Percentiles rank a stretch among this genome's conserved stretches.
These are phyloP conservation scores for Candidula unifasciata DNA, from an alignment of 2,888 invertebrate genomes.

Conservation along the genomic window DNA sequence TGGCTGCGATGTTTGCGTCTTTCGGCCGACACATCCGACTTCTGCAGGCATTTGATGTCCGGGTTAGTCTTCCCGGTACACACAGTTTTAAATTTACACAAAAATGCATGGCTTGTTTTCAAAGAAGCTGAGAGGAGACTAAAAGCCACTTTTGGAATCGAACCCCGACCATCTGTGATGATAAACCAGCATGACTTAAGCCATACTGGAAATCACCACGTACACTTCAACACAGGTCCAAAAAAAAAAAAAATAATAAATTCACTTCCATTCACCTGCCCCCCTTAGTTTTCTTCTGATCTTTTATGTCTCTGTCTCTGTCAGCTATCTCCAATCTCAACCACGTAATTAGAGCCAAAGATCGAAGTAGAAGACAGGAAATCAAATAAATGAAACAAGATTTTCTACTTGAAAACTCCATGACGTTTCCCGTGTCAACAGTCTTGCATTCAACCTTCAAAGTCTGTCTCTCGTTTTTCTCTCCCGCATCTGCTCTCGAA, in stretches of 20 bases:
- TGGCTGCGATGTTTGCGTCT: too few relatives aligned
- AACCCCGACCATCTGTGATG: too few relatives aligned
- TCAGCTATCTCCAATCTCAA: background rate
- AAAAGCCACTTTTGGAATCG: too few relatives aligned
- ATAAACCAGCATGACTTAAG: too few relatives aligned
- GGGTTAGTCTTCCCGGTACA: too few relatives aligned
- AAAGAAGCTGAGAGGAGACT: too few relatives aligned
- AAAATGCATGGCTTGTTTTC: too few relatives aligned
- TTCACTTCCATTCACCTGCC: background rate
- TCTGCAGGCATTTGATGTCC: too few relatives aligned
- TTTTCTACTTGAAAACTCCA: constrained; percentile 39
- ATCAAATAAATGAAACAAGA: constrained; percentile 49
- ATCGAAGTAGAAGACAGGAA: constrained; percentile 44
- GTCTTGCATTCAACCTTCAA: background rate
- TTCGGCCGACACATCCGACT: too few relatives aligned
- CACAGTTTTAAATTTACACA: too few relatives aligned
- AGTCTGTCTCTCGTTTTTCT: constrained; percentile 28
- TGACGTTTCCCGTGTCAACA: constrained; percentile 32
- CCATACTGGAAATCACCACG: too few relatives aligned
- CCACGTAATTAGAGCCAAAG: constrained; percentile 28
- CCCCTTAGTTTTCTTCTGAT: background rate
- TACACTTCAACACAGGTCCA: background rate
- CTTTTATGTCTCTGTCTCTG: constrained; percentile 20
- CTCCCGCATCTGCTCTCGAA: background rate
- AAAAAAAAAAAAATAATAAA: background rate